Evolutionary conservation across 2,113 vertebrate species (phyloP), one percentile per base, ranked within the genome.

Genomic region (Corythoichthys intestinalis): DNA sequence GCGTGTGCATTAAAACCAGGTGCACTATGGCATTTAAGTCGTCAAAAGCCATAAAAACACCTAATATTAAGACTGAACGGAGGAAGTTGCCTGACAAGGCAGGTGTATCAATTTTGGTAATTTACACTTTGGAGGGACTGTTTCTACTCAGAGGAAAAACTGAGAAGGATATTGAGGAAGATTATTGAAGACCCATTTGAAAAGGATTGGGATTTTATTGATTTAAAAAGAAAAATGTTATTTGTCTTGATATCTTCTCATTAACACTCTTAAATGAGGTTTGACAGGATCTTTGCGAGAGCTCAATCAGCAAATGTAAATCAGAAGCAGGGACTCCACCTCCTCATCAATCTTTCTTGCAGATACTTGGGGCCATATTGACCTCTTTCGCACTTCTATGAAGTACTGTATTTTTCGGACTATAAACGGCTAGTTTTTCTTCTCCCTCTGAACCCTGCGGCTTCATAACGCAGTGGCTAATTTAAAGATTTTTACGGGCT

Each of bases 281-380:
- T 17, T 78, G 75, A 76, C 74, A 75, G 68, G 69, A 75, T 66
- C 41, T 72, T 61, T 66, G 73, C 78, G 78, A 86, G 75, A 78
- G 67, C 82, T 90, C 85, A 82, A 86, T 88, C 81, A 82, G 82
- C 73, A 80, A 83, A 89, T 90, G 86, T 78, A 89, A 89, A 89
- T 87, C 73, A 77, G 76, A 74, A 38, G 39, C 47, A 59, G 49
- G 65, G 72, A 84, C 76, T 77, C 83, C 77, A 41, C 82, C 89
- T 69, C 67, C 81, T 84, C 86, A 88, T 89, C 82, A 78, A 81
- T 90, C 87, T 88, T 70, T 84, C 70, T 28, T 59, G 58, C 57
- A 67, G 53, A 77, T 53, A 74, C 49, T 81, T 15, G 13, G 72
- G 76, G 71, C 64, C 54, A 59, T 66, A 70, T 61, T 72, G 71